Percentiles rank a stretch among this genome's conserved stretches.
phyloP scores from a whole-genome alignment of 2,797 vertebrate genomes.

The Potorous gilbertii region DNA sequence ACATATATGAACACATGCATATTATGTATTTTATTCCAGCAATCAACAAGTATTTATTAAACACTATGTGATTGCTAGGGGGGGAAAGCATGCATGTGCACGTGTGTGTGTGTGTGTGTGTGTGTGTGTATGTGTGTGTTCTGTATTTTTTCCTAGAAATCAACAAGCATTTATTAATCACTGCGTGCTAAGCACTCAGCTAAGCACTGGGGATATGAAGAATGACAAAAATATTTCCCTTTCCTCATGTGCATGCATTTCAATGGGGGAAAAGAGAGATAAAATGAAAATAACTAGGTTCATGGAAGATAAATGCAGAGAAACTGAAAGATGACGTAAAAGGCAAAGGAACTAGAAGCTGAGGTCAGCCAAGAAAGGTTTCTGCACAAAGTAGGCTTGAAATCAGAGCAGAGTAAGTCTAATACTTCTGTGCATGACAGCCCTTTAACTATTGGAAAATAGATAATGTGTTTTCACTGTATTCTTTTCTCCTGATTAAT shows the following conservation, averaged over 20 bases:
- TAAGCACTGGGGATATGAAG: background rate
- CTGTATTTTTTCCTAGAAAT: background rate
- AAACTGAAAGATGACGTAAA: background rate
- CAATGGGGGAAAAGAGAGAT: background rate
- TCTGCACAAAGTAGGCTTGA: background rate
- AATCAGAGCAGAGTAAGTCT: background rate
- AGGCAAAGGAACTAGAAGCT: background rate
- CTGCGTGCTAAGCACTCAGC: background rate
- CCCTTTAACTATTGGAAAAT: background rate
- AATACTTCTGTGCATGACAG: background rate
- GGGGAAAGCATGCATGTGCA: too few relatives aligned
- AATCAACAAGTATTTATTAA: too few relatives aligned
- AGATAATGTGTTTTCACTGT: background rate
- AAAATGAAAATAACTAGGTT: background rate
- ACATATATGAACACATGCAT: too few relatives aligned
- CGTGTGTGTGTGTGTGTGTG: too few relatives aligned
- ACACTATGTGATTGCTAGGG: too few relatives aligned
- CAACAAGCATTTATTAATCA: background rate
- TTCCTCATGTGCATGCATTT: background rate
- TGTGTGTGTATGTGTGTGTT: too few relatives aligned
- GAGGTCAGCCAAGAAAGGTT: background rate
- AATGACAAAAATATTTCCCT: background rate
- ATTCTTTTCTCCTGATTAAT: background rate
- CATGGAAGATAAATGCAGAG: background rate
- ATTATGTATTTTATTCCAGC: too few relatives aligned